Base-by-base conservation (phyloP, 2,888 invertebrate species). In the Agapostemon virescens region DNA sequence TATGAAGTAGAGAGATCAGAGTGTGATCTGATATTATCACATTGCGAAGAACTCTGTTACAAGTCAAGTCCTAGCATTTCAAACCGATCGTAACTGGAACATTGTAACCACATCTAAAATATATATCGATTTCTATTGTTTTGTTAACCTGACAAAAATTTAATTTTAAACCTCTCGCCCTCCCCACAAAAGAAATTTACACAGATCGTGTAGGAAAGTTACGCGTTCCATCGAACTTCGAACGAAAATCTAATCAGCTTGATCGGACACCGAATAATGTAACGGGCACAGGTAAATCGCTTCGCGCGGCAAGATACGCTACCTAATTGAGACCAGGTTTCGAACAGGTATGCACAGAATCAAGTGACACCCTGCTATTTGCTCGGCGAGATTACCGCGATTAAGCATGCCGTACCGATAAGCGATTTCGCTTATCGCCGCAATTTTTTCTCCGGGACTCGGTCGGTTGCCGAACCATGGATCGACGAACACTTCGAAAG, bases 371-470 rank as follows among this genome's bases (percentile, higher is more conserved):
- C 55, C 55, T 30, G 23, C 63, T 77, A 81, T 74, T 77, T 77
- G 74, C 74, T 40, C 52, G 81, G 73, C 73, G 75, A 87, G 88
- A 89, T 89, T 86, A 86, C 69, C 80, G 77, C 85, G 88, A 89
- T 89, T 89, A 85, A 84, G 83, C 85, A 80, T 83, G 83, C 75
- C 72, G 76, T 77, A 67, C 79, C 81, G 87, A 88, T 87, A 86
- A 36, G 84, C 84, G 82, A 77, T 81, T 69, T 80, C 73, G 84
- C 85, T 84, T 85, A 86, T 87, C 86, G 68, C 70, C 63, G 75
- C 84, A 76, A 77, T 36, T 74, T 83, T 83, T 75, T 79, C 70
- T 42, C 52, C 15, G n/a, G 5, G 23, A 74, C 72, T 69, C 36
- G 40, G n/a, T 33, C n/a, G 38, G 26, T 30, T 11, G 49, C n/a